A percentile compares a stretch with the other conserved stretches of the same genome.
These are phyloP conservation scores for Parelbella ahira DNA, from an alignment of 2,888 invertebrate genomes.

Conservation along the genomic window DNA sequence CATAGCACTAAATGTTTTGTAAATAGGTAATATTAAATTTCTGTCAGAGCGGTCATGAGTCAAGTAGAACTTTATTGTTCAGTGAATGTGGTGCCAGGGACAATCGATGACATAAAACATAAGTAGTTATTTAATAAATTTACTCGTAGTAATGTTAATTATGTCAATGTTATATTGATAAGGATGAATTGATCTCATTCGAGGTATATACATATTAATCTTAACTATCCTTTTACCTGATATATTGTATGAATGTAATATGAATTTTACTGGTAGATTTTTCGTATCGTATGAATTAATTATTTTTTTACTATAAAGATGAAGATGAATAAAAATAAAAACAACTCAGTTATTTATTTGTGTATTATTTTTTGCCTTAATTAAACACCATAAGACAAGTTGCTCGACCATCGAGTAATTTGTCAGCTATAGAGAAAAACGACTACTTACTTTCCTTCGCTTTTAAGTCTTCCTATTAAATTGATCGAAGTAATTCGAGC, in stretches of 20 bases:
- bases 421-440: no score
- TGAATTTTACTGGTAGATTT: not conserved
- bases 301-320: slow-evolving; percentile 30
- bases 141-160: slow-evolving; percentile 28
- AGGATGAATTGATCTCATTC: slow-evolving; percentile 60
- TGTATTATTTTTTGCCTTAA: slow-evolving; percentile 14
- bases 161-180: slow-evolving; percentile 27
- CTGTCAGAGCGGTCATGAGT: not conserved
- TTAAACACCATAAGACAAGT: no score
- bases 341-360: not conserved
- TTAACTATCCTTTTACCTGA: slow-evolving; percentile 19
- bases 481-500: no score
- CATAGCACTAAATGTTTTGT: slow-evolving; percentile 46
- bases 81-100: slow-evolving; percentile 26
- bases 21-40: not conserved
- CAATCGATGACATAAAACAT: slow-evolving; percentile 15
- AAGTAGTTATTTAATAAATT: slow-evolving; percentile 28
- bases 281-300: no score
- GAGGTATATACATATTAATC: slow-evolving; percentile 41
- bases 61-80: slow-evolving; percentile 12
- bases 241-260: slow-evolving; percentile 23
- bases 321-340: slow-evolving; percentile 29
- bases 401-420: no score
- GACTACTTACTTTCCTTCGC: no score
- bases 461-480: no score